phyloP scores from a whole-genome alignment of 35 echinoderm and acorn worm genomes.

The Chiridota heheva region DNA sequence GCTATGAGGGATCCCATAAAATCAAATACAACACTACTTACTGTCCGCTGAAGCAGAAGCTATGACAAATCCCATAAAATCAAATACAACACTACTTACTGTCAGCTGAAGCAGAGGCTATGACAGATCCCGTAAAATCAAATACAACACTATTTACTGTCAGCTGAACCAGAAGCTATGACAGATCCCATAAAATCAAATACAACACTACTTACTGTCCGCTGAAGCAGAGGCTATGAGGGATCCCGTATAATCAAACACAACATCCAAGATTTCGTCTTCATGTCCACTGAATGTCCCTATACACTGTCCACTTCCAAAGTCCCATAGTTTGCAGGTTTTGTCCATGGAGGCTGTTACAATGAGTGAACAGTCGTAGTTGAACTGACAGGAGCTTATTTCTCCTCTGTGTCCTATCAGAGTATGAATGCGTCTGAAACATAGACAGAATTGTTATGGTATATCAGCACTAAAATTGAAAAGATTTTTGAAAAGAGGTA shows the following conservation, averaged over 20 bases:
- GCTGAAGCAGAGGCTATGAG: slow-evolving; percentile 94
- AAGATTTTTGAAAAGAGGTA: too few relatives aligned
- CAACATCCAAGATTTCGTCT: slow-evolving; percentile 93
- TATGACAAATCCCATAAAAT: too few relatives aligned
- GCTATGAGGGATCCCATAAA: too few relatives aligned
- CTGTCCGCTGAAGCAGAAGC: too few relatives aligned
- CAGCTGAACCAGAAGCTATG: background rate
- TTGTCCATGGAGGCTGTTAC: slow-evolving; percentile 99
- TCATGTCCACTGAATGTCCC: slow-evolving; percentile 90
- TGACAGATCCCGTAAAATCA: slow-evolving; percentile 75
- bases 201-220: slow-evolving; percentile 57
- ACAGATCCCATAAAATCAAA: background rate
- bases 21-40: too few relatives aligned
- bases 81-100: slow-evolving; percentile 82
- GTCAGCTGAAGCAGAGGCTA: slow-evolving; percentile 83
- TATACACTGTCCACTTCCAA: slow-evolving; percentile 75
- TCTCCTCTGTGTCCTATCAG: slow-evolving; percentile 94
- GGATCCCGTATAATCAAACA: slow-evolving; percentile 97
- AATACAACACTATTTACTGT: slow-evolving; percentile 46
- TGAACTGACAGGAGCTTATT: slow-evolving; percentile 95
- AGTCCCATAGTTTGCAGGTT: slow-evolving; percentile 92
- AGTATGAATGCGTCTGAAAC: slow-evolving; percentile 78
- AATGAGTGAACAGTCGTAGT: slow-evolving; percentile 96
- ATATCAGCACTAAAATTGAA: too few relatives aligned
- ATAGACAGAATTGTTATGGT: background rate